phyloP scores from a whole-genome alignment of 2,888 invertebrate genomes.

The Iselma pallidipennis region DNA sequence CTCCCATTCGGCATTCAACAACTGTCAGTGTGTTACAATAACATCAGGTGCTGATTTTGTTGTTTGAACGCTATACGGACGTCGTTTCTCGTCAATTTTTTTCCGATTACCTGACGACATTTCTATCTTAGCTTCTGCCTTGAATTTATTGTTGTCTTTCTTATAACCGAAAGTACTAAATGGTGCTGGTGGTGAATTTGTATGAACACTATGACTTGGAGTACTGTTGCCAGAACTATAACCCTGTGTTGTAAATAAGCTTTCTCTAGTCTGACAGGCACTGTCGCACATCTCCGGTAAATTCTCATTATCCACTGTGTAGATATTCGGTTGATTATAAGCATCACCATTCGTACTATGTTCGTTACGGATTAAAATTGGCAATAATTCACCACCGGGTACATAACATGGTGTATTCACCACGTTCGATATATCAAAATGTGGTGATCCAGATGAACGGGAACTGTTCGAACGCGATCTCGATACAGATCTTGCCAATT shows the following conservation, averaged over 20 bases:
- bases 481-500: constrained; percentile 20
- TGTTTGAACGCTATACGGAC: constrained; percentile 80
- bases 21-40: constrained; percentile 80
- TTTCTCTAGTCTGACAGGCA: constrained; percentile 83
- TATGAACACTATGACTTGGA: constrained; percentile 51
- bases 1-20: constrained; percentile 69
- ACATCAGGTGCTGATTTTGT: constrained; percentile 90
- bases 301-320: constrained; percentile 46
- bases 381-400: constrained; percentile 55
- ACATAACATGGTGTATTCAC: constrained; percentile 55
- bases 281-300: constrained; percentile 70
- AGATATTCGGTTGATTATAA: constrained; percentile 44
- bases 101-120: constrained; percentile 52
- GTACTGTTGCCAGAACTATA: constrained; percentile 52
- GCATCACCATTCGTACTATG: constrained; percentile 46
- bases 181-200: constrained; percentile 52
- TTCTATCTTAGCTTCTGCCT: constrained; percentile 66
- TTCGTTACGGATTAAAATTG: constrained; percentile 51
- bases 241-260: constrained; percentile 63
- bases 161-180: constrained; percentile 64
- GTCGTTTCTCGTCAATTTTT: constrained; percentile 43
- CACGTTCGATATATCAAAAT: constrained; percentile 42
- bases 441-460: constrained; percentile 43
- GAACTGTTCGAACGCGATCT: constrained; percentile 46
- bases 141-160: constrained; percentile 55